phyloP scores from a whole-genome alignment of 2,888 invertebrate species.

The Zeuzera pyrina region DNA sequence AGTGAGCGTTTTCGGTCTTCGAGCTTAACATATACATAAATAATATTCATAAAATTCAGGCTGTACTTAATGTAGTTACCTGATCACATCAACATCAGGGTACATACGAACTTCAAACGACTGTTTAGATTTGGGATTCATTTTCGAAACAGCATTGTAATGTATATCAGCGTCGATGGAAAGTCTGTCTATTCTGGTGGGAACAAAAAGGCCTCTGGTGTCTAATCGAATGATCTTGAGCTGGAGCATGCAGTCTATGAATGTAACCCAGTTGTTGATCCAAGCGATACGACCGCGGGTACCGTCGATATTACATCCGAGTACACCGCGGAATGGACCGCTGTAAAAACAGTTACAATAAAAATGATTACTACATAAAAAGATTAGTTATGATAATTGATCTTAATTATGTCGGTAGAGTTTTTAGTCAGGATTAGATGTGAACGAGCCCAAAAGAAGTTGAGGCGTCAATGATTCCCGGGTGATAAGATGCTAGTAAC shows the following conservation, averaged over 20 bases:
- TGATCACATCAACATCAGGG: constrained; percentile 63
- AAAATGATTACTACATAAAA: too few relatives aligned
- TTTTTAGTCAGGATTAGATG: too few relatives aligned
- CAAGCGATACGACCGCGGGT: constrained; percentile 73
- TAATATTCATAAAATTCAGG: too few relatives aligned
- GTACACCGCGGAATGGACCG: constrained; percentile 74
- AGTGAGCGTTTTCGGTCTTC: too few relatives aligned
- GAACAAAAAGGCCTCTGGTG: constrained; percentile 80
- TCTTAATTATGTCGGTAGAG: too few relatives aligned
- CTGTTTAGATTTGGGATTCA: constrained; percentile 57
- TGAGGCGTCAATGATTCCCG: too few relatives aligned
- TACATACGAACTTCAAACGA: constrained; percentile 61
- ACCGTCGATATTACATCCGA: constrained; percentile 65
- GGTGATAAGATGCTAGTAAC: too few relatives aligned
- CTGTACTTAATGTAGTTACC: constrained; percentile 36
- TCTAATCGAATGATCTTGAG: constrained; percentile 81
- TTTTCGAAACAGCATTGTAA: constrained; percentile 58
- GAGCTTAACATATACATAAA: too few relatives aligned
- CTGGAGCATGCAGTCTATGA: constrained; percentile 92
- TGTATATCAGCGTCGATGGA: constrained; percentile 79
- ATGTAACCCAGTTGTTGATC: constrained; percentile 90
- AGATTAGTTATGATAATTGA: too few relatives aligned
- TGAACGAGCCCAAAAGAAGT: too few relatives aligned
- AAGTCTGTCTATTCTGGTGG: constrained; percentile 81
- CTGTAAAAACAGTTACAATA: too few relatives aligned